Percentiles rank a stretch among this genome's conserved stretches.
phyloP scores from a whole-genome alignment of 2,888 invertebrate genomes.

The Nematopogon swammerdamellus region DNA sequence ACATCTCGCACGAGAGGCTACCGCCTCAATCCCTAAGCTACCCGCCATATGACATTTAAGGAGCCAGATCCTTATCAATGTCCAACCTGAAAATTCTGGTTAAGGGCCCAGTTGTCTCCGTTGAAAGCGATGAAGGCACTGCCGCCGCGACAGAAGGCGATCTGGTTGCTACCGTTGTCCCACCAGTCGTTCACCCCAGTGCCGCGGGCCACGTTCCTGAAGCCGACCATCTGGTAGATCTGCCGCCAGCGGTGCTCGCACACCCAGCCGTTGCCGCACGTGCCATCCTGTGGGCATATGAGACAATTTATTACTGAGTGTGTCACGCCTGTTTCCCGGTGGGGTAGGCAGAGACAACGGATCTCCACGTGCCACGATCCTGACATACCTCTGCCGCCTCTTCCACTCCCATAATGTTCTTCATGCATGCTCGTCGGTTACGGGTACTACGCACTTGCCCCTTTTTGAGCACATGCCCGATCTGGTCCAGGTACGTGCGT shows the following conservation, averaged over 20 bases:
- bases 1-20: neutral
- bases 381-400: too few relatives aligned
- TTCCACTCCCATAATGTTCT: too few relatives aligned
- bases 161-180: conserved; percentile 76
- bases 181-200: conserved; percentile 66
- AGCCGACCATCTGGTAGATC: conserved; percentile 74
- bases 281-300: conserved; percentile 39
- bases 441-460: neutral
- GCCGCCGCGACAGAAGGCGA: conserved; percentile 73
- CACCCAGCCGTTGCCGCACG: conserved; percentile 70
- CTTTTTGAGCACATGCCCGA: too few relatives aligned
- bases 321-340: too few relatives aligned
- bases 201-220: conserved; percentile 62
- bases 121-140: conserved; percentile 74
- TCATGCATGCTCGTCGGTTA: neutral
- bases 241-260: conserved; percentile 83
- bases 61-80: neutral
- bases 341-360: too few relatives aligned
- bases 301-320: neutral
- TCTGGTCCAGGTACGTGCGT: too few relatives aligned
- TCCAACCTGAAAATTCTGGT: conserved; percentile 47
- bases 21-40: neutral
- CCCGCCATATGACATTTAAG: neutral
- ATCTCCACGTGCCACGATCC: too few relatives aligned
- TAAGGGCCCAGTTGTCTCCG: conserved; percentile 56